Evolutionary conservation across 2,888 invertebrate species (phyloP), one percentile per base, ranked within the genome.

Genomic region (Zhengitettix transpicula): DNA sequence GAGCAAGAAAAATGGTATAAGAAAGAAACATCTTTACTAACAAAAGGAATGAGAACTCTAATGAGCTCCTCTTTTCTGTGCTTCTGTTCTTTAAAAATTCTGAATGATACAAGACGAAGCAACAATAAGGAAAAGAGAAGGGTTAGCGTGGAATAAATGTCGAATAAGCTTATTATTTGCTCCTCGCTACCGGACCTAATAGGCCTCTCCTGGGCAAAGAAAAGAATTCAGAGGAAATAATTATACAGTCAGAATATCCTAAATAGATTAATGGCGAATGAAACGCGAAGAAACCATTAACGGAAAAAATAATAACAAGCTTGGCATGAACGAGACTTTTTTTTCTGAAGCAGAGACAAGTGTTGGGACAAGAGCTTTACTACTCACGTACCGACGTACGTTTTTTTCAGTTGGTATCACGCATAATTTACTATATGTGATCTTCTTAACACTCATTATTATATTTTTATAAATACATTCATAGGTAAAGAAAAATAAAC

Each of bases 1-100:
- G 5, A 47, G 47, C 14, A n/a, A 47, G 47, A n/a, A 47, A 47
- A 47, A 47, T 14, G 47, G 47, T 14, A 47, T 47, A 47, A 47
- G 47, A 47, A 47, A 47, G 47, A n/a, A 47, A 47, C 47, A 47
- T 47, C 47, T 47, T 47, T n/a, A 52, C 55, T 57, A 42, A 60
- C 57, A 60, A 60, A 60, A 58, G 58, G 42, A 60, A 58, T 28
- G 57, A 58, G 58, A 58, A 57, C 58, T 41, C 60, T 60, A 60
- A 60, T 60, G 60, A 60, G 57, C 60, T 60, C 57, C 28, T 57
- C 54, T 60, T 58, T n/a, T 47, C 47, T 47, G 47, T 47, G n/a
- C 47, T 47, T 47, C 47, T 47, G 47, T 47, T 47, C 47, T 47
- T n/a, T 47, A 47, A 47, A 47, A 47, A 47, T 47, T 47, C 47